These are phyloP conservation scores for Meda fulgida DNA, from an alignment of 2,797 vertebrate species.

Conservation along the genomic window DNA sequence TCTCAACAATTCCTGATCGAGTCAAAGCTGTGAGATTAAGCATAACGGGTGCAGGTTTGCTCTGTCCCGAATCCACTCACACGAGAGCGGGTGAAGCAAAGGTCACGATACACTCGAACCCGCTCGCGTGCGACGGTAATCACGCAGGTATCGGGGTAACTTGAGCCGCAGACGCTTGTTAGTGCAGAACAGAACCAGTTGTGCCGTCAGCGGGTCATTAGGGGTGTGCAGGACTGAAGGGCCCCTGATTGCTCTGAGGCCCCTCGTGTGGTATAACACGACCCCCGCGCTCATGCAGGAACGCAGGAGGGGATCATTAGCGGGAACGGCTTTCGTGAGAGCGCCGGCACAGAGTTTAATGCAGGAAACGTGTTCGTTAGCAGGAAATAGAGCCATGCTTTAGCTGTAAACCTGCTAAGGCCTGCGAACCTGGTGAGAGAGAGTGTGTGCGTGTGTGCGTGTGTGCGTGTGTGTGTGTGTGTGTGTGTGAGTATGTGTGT, in stretches of 20 bases:
- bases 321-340: slow-evolving; percentile 67
- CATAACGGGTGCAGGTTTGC: slow-evolving; percentile 67
- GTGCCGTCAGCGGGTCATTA: slow-evolving; percentile 50
- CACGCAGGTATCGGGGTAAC: slow-evolving; percentile 68
- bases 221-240: slow-evolving; percentile 41
- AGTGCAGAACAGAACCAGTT: slow-evolving; percentile 25
- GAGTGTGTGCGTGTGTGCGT: neutral
- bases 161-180: slow-evolving; percentile 59
- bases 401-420: neutral
- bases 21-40: slow-evolving; percentile 63
- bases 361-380: slow-evolving; percentile 59
- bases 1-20: slow-evolving; percentile 76
- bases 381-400: neutral
- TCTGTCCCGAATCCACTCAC: slow-evolving; percentile 77
- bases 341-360: slow-evolving; percentile 51
- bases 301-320: slow-evolving; percentile 62
- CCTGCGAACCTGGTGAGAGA: no score
- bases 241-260: slow-evolving; percentile 59
- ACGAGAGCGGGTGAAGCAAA: slow-evolving; percentile 28
- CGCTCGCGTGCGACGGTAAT: slow-evolving; percentile 40
- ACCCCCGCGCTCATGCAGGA: slow-evolving; percentile 48
- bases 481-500: neutral
- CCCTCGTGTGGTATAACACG: slow-evolving; percentile 59
- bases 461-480: neutral
- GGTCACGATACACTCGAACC: slow-evolving; percentile 24